phyloP scores from a whole-genome alignment of 2,888 invertebrate genomes.

The Physocephala rufipes region DNA sequence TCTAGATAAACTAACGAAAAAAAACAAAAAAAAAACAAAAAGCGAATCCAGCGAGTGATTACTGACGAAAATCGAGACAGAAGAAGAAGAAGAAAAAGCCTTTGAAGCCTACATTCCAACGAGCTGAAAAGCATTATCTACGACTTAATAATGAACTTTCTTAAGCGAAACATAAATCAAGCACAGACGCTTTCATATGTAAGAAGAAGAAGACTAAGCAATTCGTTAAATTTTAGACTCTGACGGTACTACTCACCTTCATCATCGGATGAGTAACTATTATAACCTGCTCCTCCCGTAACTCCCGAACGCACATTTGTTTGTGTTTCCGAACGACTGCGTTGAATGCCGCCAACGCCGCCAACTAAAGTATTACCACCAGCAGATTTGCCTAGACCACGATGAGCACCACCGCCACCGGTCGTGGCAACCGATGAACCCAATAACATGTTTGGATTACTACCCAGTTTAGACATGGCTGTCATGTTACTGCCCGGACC shows the following conservation, averaged over 20 bases:
- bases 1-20: no score
- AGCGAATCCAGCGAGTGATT: not conserved
- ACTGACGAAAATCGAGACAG: not conserved
- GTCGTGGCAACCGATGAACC: constrained; percentile 58
- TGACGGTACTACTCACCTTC: constrained; percentile 82
- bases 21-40: not conserved
- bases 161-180: no score
- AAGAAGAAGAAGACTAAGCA: not conserved
- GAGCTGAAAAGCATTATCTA: constrained; percentile 11
- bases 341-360: constrained; percentile 57
- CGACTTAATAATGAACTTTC: no score
- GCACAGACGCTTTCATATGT: no score
- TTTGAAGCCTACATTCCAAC: not conserved
- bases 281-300: constrained; percentile 69
- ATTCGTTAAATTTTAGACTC: not conserved
- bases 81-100: not conserved
- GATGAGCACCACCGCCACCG: constrained; percentile 53
- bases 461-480: constrained; percentile 64
- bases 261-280: constrained; percentile 89
- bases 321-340: constrained; percentile 67
- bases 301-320: constrained; percentile 64
- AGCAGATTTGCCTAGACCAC: constrained; percentile 27
- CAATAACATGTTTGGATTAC: constrained; percentile 62
- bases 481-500: constrained; percentile 63
- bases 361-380: constrained; percentile 44